phyloP scores from a whole-genome alignment of 2,888 invertebrate genomes.

The Eupithecia vulgata region DNA sequence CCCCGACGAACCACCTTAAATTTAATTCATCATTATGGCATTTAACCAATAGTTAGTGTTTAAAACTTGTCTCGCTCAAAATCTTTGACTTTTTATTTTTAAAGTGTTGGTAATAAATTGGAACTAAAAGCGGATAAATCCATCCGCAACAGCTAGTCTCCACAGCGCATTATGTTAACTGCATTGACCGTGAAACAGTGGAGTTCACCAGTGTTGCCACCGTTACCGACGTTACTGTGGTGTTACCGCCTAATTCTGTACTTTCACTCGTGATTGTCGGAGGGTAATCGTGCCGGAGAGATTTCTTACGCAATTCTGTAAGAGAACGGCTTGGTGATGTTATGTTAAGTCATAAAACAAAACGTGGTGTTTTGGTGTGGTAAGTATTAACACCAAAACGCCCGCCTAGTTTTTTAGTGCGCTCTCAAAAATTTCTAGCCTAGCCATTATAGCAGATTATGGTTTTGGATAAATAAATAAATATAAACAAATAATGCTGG shows the following conservation, averaged over 20 bases:
- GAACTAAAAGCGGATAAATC: neutral
- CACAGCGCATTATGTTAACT: constrained; percentile 50
- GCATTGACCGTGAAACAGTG: constrained; percentile 53
- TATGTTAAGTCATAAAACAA: constrained; percentile 38
- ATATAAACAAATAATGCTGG: too few species aligned
- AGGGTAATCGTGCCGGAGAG: constrained; percentile 38
- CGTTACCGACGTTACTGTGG: constrained; percentile 36
- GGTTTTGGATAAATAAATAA: too few species aligned
- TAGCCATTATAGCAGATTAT: neutral
- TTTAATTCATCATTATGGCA: neutral
- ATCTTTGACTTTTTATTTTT: neutral
- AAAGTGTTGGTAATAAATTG: neutral
- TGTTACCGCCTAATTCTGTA: constrained; percentile 21
- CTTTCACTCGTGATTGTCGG: constrained; percentile 47
- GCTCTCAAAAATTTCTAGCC: neutral
- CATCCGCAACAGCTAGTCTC: constrained; percentile 6
- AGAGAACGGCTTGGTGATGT: constrained; percentile 38
- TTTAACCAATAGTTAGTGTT: neutral
- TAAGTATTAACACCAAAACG: neutral
- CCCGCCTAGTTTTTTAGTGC: neutral
- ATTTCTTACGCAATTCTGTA: constrained; percentile 43
- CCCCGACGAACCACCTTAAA: too few species aligned
- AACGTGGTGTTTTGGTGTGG: constrained; percentile 20
- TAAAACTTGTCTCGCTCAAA: too few species aligned
- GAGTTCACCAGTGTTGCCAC: constrained; percentile 40